Percentiles rank a stretch among this genome's conserved stretches.
phyloP scores from a whole-genome alignment of 2,888 invertebrate species.

The Herminia tarsipennalis region DNA sequence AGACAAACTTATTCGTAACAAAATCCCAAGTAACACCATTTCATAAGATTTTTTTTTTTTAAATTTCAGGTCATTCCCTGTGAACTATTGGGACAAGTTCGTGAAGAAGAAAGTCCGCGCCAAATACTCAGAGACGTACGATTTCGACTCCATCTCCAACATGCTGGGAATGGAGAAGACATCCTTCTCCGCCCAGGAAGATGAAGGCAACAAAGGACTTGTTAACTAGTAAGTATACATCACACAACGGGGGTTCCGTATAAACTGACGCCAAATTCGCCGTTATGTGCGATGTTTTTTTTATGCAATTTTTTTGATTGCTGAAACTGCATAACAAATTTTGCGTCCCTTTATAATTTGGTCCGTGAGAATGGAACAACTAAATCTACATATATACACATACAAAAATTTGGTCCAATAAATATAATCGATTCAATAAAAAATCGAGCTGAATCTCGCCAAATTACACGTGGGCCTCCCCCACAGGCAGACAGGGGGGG shows the following conservation, averaged over 20 bases:
- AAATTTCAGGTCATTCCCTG: conserved; percentile 95
- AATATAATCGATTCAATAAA: too few relatives aligned
- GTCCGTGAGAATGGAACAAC: too few relatives aligned
- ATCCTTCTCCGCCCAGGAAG: conserved; percentile 93
- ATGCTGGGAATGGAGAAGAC: conserved; percentile 99
- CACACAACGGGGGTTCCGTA: not conserved
- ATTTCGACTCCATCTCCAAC: conserved; percentile 98
- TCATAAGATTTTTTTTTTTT: not conserved
- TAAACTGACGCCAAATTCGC: conserved; percentile 71
- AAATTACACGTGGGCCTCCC: too few relatives aligned
- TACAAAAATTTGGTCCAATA: too few relatives aligned
- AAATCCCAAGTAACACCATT: not conserved
- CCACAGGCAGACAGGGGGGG: too few relatives aligned
- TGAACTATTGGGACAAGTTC: conserved; percentile 99
- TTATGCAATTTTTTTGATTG: too few relatives aligned
- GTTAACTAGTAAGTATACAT: conserved; percentile 89
- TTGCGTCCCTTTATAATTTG: too few relatives aligned
- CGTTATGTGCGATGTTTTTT: conserved; percentile 90
- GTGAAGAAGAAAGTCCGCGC: conserved; percentile 99
- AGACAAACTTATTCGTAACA: too few relatives aligned
- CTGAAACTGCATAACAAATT: too few relatives aligned
- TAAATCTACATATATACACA: too few relatives aligned
- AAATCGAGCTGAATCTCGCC: too few relatives aligned
- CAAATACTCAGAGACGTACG: conserved; percentile 98
- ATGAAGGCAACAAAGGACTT: conserved; percentile 91